phyloP scores from a whole-genome alignment of 2,797 vertebrate species.

The Neosalanx taihuensis region DNA sequence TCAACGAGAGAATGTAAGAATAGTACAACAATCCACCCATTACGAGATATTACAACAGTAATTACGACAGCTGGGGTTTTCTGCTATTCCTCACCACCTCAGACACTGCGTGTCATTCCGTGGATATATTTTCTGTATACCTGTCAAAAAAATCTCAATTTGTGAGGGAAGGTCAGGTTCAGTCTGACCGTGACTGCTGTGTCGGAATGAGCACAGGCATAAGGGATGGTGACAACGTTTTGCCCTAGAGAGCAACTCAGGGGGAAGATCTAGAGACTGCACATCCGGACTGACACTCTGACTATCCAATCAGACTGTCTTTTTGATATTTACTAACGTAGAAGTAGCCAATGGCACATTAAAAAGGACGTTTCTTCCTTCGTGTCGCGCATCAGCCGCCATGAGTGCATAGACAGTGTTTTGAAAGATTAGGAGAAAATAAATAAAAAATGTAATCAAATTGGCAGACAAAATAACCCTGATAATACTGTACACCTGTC shows the following conservation, averaged over 20 bases:
- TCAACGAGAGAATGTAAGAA: background rate
- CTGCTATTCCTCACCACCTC: background rate
- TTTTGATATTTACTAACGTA: conserved; percentile 11
- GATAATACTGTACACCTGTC: background rate
- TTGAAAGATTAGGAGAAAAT: background rate
- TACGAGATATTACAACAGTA: no score
- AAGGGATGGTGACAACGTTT: background rate
- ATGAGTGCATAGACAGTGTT: background rate
- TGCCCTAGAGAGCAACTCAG: background rate
- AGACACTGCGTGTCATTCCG: background rate
- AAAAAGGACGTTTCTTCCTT: background rate
- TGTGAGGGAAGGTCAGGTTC: background rate
- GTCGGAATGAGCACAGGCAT: conserved; percentile 13
- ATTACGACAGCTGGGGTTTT: no score
- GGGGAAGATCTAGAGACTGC: conserved; percentile 24
- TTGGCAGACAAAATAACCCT: background rate
- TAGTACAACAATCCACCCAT: no score
- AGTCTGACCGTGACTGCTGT: conserved; percentile 7
- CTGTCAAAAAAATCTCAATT: background rate
- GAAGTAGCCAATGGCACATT: conserved; percentile 54
- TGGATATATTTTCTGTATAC: background rate
- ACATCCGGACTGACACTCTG: conserved; percentile 35
- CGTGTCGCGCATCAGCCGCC: background rate
- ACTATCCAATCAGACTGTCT: conserved; percentile 48
- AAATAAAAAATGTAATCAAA: background rate